Evolutionary conservation across 2,888 invertebrate genomes (phyloP).

Genomic region (Eueremaeus valkanovi): DNA sequence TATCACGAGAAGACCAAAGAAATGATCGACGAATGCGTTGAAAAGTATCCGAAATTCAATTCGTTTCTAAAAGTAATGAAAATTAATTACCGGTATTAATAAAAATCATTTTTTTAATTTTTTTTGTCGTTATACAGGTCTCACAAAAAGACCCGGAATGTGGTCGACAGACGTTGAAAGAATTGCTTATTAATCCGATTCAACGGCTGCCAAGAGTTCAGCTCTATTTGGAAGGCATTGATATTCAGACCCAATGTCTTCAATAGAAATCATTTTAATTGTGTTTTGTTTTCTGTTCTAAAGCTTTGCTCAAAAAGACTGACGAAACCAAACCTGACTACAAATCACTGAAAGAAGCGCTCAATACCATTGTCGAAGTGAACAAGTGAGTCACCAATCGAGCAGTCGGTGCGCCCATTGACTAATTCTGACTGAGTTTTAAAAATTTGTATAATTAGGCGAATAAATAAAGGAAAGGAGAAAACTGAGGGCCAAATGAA

Average conservation of each 20-base stretch:
- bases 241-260: neutral
- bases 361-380: slow-evolving; percentile 83
- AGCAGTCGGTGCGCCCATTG: too few relatives aligned
- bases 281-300: slow-evolving; percentile 50
- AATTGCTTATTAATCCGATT: slow-evolving; percentile 93
- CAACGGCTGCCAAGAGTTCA: slow-evolving; percentile 95
- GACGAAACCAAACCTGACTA: slow-evolving; percentile 82
- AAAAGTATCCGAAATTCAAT: slow-evolving; percentile 90
- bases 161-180: slow-evolving; percentile 89
- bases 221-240: slow-evolving; percentile 81
- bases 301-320: slow-evolving; percentile 90
- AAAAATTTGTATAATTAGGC: slow-evolving; percentile 28
- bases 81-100: slow-evolving; percentile 2
- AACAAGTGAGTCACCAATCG: slow-evolving; percentile 53
- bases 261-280: neutral
- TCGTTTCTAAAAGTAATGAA: slow-evolving; percentile 83
- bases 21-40: slow-evolving; percentile 82
- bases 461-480: slow-evolving; percentile 96
- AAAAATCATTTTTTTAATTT: too few relatives aligned
- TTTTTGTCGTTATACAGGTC: slow-evolving; percentile 51
- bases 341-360: slow-evolving; percentile 73
- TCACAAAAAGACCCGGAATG: slow-evolving; percentile 75
- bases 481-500: slow-evolving; percentile 92
- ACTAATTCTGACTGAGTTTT: too few relatives aligned
- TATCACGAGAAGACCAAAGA: slow-evolving; percentile 97